phyloP scores from a whole-genome alignment of 2,113 vertebrate genomes.

The human (Homo sapiens) region DNA sequence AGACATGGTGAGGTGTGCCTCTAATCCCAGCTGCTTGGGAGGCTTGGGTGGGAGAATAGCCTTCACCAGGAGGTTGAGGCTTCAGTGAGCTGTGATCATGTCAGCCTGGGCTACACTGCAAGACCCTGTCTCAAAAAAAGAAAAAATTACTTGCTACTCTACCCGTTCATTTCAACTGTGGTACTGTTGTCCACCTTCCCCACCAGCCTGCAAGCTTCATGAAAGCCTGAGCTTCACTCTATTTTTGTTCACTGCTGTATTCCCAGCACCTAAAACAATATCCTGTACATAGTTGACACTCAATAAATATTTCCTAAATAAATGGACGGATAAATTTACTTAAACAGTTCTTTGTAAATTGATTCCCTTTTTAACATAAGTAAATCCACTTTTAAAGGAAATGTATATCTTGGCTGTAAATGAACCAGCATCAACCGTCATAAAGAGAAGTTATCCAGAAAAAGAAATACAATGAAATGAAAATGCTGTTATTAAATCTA shows the following conservation, averaged over 20 bases:
- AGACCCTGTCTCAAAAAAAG: too few species aligned
- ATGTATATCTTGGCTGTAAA: background rate
- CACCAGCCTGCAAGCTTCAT: background rate
- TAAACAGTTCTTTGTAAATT: background rate
- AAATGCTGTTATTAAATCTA: slow-evolving; percentile 10
- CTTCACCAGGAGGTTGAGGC: too few species aligned
- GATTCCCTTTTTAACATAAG: slow-evolving; percentile 17
- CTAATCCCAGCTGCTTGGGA: too few species aligned
- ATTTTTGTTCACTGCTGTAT: background rate
- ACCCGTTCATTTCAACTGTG: background rate
- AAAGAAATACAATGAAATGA: slow-evolving; percentile 39
- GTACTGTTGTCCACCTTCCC: background rate
- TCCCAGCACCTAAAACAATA: background rate
- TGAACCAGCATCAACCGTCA: background rate
- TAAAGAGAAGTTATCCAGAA: slow-evolving; percentile 4
- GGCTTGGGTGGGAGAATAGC: too few species aligned
- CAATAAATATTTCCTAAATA: slow-evolving; percentile 10
- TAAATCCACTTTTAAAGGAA: slow-evolving; percentile 31
- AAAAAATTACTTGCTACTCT: background rate
- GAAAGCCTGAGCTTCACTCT: background rate
- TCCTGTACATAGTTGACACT: background rate
- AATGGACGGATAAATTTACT: background rate
- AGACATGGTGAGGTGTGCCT: too few species aligned
- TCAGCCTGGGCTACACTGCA: too few species aligned
- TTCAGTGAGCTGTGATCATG: too few species aligned